Evolutionary conservation across 2,113 vertebrate genomes (phyloP), one percentile per base, ranked within the genome.

Genomic region (Okapia johnstoni): DNA sequence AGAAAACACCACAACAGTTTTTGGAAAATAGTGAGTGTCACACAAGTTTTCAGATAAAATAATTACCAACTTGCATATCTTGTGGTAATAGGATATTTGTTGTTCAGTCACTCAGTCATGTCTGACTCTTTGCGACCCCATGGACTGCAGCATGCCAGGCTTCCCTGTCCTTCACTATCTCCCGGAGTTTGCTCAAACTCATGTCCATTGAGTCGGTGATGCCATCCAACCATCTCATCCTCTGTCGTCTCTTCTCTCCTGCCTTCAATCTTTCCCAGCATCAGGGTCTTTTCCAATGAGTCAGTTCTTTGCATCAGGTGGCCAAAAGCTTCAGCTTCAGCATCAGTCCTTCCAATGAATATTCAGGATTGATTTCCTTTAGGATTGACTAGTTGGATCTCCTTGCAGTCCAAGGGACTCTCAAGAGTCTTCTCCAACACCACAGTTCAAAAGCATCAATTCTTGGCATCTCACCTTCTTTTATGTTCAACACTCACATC

Each of bases 211-310:
- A 70, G 19, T 70, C 0, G 4, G 63, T 70, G 63, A 36, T 36
- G 19, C n/a, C 63, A 70, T 36, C 63, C 63, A 70, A 70, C 4
- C n/a, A 5, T 36, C 19, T 70, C n/a, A 70, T 36, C 17, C 63
- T 36, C 63, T 70, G n/a, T 70, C 4, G 0, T 36, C n/a, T n/a
- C 9, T 70, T 36, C 19, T 70, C 19, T 70, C n/a, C 19, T 70
- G 63, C 19, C 63, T 36, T 70, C 17, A 70, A 70, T 70, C n/a
- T 70, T 70, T 36, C n/a, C 17, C 63, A 70, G n/a, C 63, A 70
- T 3, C 0, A 0, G n/a, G n/a, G 2, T 11, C n/a, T 36, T 23
- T 70, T 36, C 63, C 36, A 70, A 70, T 33, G 4, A 70, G 36
- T 70, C 21, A 70, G n/a, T 21, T 36, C 17, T 70, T 70, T 36